Base-by-base conservation (phyloP, 2,797 vertebrate genomes). In the Morelia viridis region DNA sequence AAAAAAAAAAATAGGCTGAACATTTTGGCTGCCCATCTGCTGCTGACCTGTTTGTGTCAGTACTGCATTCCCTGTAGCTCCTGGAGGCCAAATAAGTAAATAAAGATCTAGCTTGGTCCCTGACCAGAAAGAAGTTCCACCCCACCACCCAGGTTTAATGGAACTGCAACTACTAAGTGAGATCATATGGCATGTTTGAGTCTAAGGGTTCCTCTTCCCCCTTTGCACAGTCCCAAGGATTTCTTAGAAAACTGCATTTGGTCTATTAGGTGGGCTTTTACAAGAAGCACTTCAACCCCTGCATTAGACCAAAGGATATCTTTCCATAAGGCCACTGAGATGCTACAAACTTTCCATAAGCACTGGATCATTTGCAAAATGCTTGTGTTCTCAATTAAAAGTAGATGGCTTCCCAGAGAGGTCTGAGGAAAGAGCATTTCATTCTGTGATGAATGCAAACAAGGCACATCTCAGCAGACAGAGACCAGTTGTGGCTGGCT, bases 151-250 rank as follows among this genome's bases (percentile, higher is more conserved):
- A n/a, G 58, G 24, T 50, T 65, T 62, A 65, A 46, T 64, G n/a
- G 31, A 88, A 85, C 60, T 10, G 46, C 76, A 76, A 93, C 53
- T 24, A 91, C 53, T 62, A 62, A 91, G 94, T 95, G 94, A 96
- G 76, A 88, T 94, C 94, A 93, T 88, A 35, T 31, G 56, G 84
- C 24, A 13, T 62, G 12, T 94, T 90, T 94, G 87, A 93, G 90
- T 91, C 10, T 64, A 92, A 93, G 93, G 88, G 35, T 22, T 91
- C 86, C 60, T 62, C 53, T 62, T 85, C 88, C 76, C 56, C 90
- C 65, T 83, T 89, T n/a, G 84, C 87, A 88, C 1, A 0, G 0
- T 64, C 2, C 92, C 87, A 89, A 58, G 57, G 57, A 90, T 93
- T 46, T 85, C 93, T 89, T 91, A 91, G 31, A 93, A 94, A 57